These are phyloP conservation scores for Capreolus pygargus DNA, from an alignment of 2,113 vertebrate genomes.

Conservation along the genomic window DNA sequence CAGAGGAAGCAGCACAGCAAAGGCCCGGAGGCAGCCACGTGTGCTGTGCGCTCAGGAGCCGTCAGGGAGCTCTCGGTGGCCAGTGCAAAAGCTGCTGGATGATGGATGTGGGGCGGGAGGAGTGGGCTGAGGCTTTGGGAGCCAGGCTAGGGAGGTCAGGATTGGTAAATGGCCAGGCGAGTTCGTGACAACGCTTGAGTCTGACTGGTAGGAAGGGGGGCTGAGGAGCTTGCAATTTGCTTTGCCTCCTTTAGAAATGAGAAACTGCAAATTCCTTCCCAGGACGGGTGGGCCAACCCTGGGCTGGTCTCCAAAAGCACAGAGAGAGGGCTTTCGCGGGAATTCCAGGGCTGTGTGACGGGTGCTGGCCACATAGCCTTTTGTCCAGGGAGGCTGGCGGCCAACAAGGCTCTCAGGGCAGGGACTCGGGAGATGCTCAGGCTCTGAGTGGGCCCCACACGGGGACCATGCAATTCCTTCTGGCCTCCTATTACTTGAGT, in stretches of 20 bases:
- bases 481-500: not conserved
- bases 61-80: not conserved
- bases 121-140: not conserved
- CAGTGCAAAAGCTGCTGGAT: not conserved
- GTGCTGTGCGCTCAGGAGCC: not conserved
- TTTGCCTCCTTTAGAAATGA: slow-evolving; percentile 40
- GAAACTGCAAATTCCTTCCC: slow-evolving; percentile 60
- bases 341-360: not conserved
- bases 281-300: slow-evolving; percentile 36
- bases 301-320: slow-evolving; percentile 39
- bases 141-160: not conserved
- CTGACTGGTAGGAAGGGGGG: not conserved
- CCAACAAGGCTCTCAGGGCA: not conserved
- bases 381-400: slow-evolving; percentile 1
- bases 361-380: not conserved
- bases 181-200: not conserved
- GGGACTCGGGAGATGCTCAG: not conserved
- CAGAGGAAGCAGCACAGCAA: not conserved
- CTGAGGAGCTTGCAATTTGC: not conserved
- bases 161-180: not conserved
- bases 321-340: slow-evolving; percentile 27
- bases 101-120: not conserved
- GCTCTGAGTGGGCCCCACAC: not conserved
- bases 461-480: not conserved
- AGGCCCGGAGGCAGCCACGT: not conserved